phyloP scores from a whole-genome alignment of 2,888 invertebrate genomes.

The Drosophila cognata region DNA sequence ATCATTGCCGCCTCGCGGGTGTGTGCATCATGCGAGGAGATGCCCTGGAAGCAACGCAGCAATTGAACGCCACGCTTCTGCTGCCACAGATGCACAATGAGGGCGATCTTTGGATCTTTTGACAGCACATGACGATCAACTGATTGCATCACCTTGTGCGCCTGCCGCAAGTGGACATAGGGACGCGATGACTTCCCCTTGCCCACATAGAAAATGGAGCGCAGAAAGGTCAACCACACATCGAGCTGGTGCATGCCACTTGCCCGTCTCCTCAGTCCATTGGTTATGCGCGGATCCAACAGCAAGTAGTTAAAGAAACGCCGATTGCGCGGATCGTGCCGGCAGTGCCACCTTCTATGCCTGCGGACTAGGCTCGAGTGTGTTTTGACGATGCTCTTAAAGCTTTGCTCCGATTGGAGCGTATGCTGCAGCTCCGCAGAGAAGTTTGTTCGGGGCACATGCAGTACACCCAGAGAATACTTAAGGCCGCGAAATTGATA shows the following conservation, averaged over 20 bases:
- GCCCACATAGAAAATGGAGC: slow-evolving; percentile 96
- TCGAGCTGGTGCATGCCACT: slow-evolving; percentile 83
- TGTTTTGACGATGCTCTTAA: slow-evolving; percentile 32
- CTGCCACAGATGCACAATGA: slow-evolving; percentile 94
- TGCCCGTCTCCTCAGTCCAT: slow-evolving; percentile 36
- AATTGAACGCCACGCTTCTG: slow-evolving; percentile 93
- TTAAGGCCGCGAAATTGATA: slow-evolving; percentile 41
- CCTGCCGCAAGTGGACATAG: slow-evolving; percentile 87
- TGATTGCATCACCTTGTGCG: slow-evolving; percentile 44
- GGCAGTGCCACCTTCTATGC: slow-evolving; percentile 47
- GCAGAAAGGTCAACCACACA: slow-evolving; percentile 91
- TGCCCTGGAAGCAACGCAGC: slow-evolving; percentile 94
- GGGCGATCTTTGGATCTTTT: slow-evolving; percentile 87
- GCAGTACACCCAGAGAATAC: slow-evolving; percentile 47
- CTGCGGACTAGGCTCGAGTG: slow-evolving; percentile 23
- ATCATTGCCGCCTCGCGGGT: slow-evolving; percentile 98
- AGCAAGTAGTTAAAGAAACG: slow-evolving; percentile 66
- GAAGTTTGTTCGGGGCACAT: slow-evolving; percentile 43
- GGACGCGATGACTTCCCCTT: slow-evolving; percentile 96
- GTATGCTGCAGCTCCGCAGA: slow-evolving; percentile 56
- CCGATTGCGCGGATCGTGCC: slow-evolving; percentile 26
- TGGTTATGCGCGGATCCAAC: slow-evolving; percentile 63
- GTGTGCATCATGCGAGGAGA: slow-evolving; percentile 95
- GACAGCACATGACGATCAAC: slow-evolving; percentile 34
- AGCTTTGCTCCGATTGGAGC: slow-evolving; percentile 48